Conservation (phyloP, 2,797 vertebrate genomes). For the Alosa sapidissima region DNA sequence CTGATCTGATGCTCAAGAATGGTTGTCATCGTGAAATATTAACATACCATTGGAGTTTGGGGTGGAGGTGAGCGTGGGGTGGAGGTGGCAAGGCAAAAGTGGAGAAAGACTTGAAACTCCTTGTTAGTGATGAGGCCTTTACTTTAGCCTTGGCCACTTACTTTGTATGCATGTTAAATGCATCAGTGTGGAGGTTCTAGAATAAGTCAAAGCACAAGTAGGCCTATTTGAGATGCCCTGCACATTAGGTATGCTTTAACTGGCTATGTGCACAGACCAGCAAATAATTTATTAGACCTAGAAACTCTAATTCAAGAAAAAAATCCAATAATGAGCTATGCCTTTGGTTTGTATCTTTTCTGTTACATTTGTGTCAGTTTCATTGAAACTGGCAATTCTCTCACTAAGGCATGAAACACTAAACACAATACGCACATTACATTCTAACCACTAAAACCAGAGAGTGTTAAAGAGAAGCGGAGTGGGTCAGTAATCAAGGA, state of each 20-base stretch:
- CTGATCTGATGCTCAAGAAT: slow-evolving; percentile 41
- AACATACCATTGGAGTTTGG: not conserved
- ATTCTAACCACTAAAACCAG: not conserved
- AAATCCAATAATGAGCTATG: no score
- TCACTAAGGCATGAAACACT: not conserved
- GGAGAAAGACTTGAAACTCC: not conserved
- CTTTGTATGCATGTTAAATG: not conserved
- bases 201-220: not conserved
- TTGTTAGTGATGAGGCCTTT: not conserved
- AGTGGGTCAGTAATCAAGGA: no score
- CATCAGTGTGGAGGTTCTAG: not conserved
- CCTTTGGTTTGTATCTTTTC: not conserved
- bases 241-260: not conserved
- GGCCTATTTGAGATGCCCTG: not conserved
- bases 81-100: not conserved
- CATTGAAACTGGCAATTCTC: not conserved
- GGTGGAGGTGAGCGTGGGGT: not conserved
- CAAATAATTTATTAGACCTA: no score
- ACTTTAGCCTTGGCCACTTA: not conserved
- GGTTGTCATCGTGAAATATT: not conserved
- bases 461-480: no score
- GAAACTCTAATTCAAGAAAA: no score
- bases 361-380: not conserved
- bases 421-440: not conserved
- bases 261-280: not conserved